These are phyloP conservation scores for Siniperca scherzeri DNA, from an alignment of 2,797 vertebrate species.

Conservation along the genomic window DNA sequence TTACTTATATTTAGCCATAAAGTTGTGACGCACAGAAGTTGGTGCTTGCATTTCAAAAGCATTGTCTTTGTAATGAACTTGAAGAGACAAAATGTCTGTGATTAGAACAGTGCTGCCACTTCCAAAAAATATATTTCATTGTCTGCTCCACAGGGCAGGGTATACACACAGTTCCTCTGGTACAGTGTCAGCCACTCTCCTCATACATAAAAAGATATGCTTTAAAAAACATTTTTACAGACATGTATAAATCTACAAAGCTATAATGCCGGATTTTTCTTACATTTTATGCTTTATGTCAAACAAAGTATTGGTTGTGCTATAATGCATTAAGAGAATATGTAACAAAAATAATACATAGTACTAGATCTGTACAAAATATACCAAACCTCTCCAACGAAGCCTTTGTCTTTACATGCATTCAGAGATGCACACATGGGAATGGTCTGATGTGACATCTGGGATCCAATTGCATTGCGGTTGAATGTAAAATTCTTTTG, in stretches of 20 bases:
- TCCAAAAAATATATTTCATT: conserved; percentile 85
- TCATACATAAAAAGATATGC: conserved; percentile 84
- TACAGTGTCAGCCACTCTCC: conserved; percentile 89
- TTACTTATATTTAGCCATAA: conserved; percentile 61
- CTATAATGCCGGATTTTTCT: conserved; percentile 77
- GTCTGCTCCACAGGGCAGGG: conserved; percentile 91
- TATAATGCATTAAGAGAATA: conserved; percentile 84
- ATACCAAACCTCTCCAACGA: conserved; percentile 80
- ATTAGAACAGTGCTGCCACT: conserved; percentile 84
- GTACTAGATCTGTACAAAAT: conserved; percentile 88
- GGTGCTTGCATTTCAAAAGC: conserved; percentile 74
- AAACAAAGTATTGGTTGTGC: conserved; percentile 82
- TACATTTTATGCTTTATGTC: conserved; percentile 78
- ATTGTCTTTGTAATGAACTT: conserved; percentile 73
- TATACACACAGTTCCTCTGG: conserved; percentile 88
- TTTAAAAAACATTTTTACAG: conserved; percentile 83
- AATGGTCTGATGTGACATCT: conserved; percentile 64
- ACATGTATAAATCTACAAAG: conserved; percentile 86
- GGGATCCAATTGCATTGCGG: conserved; percentile 43
- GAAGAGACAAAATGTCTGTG: conserved; percentile 73
- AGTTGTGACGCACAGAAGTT: conserved; percentile 65
- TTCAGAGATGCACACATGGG: conserved; percentile 69
- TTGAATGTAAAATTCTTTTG: conserved; percentile 35
- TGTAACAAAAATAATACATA: conserved; percentile 86
- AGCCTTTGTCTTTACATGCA: conserved; percentile 71